phyloP scores from a whole-genome alignment of 2,113 vertebrate species.

The Choloepus hoffmanni region DNA sequence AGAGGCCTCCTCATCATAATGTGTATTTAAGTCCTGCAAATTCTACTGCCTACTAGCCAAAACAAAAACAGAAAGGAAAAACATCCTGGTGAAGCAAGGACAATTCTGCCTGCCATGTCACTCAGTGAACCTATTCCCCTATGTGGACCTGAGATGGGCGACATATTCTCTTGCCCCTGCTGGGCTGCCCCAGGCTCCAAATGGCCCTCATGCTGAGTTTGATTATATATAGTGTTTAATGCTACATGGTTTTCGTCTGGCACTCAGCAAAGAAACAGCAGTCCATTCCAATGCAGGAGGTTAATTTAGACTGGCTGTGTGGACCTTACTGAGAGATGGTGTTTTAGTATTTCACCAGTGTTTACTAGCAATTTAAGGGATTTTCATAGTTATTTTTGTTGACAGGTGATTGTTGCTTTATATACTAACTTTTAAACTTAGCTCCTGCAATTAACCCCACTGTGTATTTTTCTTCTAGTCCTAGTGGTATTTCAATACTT shows the following conservation, averaged over 20 bases:
- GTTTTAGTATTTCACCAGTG: neutral
- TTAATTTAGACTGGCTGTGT: neutral
- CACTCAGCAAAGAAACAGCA: neutral
- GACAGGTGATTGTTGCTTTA: neutral
- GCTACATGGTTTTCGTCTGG: neutral
- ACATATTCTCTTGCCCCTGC: neutral
- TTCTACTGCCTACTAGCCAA: neutral
- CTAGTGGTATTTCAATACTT: neutral
- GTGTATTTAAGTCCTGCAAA: neutral
- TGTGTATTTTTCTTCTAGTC: neutral
- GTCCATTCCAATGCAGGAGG: neutral
- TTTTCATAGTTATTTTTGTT: constrained; percentile 20
- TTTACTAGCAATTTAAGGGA: neutral
- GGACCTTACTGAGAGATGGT: neutral
- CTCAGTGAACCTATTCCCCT: neutral
- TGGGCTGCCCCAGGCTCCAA: neutral
- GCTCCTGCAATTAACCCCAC: neutral
- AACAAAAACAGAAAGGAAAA: neutral
- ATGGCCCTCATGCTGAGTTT: neutral
- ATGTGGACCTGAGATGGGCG: neutral
- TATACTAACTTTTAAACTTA: constrained; percentile 37
- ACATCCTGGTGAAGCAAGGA: neutral
- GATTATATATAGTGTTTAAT: neutral
- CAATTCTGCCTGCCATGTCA: neutral
- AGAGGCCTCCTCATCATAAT: neutral